Base-by-base conservation (phyloP, 2,888 invertebrate species). In the Eupsilia transversa region DNA sequence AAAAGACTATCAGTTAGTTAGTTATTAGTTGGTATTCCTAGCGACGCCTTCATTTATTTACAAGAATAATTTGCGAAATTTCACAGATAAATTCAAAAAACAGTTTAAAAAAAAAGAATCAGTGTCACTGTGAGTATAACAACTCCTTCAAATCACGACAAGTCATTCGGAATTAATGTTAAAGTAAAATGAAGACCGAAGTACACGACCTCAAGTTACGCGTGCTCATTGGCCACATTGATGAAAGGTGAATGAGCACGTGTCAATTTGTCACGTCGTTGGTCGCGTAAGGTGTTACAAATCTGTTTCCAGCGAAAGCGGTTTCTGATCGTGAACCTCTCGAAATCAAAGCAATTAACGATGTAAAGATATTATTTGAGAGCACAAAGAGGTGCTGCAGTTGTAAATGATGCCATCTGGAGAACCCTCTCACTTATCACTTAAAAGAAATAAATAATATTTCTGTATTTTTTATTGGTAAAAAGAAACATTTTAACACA, bases 321-420 rank as follows among this genome's bases (percentile, higher is more conserved):
- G 14, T 56, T 63, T 38, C 30, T 38, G 35, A 41, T 67, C 54
- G 61, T 73, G 66, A 52, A 38, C 0, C 30, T 57, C 17, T 9
- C 14, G 9, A 67, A 79, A 80, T 74, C 10, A 78, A 43, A 38
- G 74, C 43, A 79, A 78, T 74, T 79, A 23, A 46, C 30, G 6
- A 65, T 20, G 20, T 64, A n/a, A 46, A 54, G 9, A 14, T 54
- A 14, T 27, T 54, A 56, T 56, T 56, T 54, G 54, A 27, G 17
- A 30, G 27, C 17, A 17, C 6, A 27, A 54, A 1, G 27, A 14
- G 0, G 7, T 56, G 27, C 1, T 56, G 17, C 7, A 17, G 17
- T 56, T 56, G 5, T 17, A 12, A 66, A 27, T 27, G 2, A 20
- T 27, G n/a, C n/a, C 35, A 12, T 54, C 20, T 66, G 7, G 7